Conservation (phyloP, 2,113 vertebrate genomes). For the Eurystomus gularis region DNA sequence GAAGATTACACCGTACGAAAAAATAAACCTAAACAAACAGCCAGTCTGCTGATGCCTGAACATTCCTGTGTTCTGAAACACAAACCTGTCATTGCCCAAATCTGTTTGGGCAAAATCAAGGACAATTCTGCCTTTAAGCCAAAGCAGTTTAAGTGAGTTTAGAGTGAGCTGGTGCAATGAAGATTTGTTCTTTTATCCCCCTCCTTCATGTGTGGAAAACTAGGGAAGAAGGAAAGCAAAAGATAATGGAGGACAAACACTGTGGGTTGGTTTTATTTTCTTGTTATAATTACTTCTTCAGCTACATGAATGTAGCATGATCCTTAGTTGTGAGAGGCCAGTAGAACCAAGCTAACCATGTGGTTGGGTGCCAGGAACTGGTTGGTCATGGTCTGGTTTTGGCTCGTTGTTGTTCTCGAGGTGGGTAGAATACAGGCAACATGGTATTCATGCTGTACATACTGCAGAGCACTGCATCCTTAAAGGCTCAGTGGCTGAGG, state of each 20-base stretch:
- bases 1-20: neutral
- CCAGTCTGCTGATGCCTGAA: neutral
- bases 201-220: neutral
- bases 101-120: neutral
- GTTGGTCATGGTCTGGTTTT: neutral
- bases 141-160: neutral
- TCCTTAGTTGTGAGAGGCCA: neutral
- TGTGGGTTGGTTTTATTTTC: neutral
- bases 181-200: neutral
- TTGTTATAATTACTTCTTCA: neutral
- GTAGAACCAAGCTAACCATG: neutral
- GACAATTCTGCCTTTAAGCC: neutral
- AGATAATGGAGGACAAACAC: neutral
- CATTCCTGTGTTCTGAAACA: neutral
- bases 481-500: neutral
- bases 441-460: neutral
- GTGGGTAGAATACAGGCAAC: neutral
- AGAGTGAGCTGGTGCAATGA: neutral
- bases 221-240: neutral
- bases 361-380: neutral
- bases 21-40: neutral
- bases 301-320: fast-evolving
- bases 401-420: neutral
- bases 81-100: neutral
- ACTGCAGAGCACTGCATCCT: neutral